Evolutionary conservation across 1,140 invertebrate species (phyloP).

Genomic region (Mizuhopecten yessoensis): DNA sequence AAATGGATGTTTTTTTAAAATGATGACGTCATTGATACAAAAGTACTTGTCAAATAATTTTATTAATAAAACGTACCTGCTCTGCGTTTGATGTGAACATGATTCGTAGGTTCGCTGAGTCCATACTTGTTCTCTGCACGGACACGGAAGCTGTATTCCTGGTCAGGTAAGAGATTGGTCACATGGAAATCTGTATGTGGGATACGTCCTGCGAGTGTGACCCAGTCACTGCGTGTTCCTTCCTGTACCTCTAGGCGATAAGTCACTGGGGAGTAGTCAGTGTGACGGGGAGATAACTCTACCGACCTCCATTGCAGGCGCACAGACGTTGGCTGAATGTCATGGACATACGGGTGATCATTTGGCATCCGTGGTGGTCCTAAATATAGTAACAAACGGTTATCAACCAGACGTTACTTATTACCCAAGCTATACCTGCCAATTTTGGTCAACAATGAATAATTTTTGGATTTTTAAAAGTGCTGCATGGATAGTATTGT

Average conservation of each 20-base stretch:
- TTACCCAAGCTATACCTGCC: too few relatives aligned
- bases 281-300: slow-evolving; percentile 75
- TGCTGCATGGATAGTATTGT: too few relatives aligned
- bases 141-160: slow-evolving; percentile 78
- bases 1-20: too few relatives aligned
- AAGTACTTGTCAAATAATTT: not conserved
- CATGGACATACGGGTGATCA: slow-evolving; percentile 74
- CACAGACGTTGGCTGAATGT: slow-evolving; percentile 73
- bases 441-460: too few relatives aligned
- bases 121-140: slow-evolving; percentile 93
- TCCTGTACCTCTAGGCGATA: slow-evolving; percentile 77
- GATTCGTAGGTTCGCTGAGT: slow-evolving; percentile 78
- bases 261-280: slow-evolving; percentile 77
- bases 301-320: slow-evolving; percentile 78
- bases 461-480: too few relatives aligned
- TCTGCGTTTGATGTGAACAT: slow-evolving; percentile 72
- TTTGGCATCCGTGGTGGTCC: slow-evolving; percentile 77
- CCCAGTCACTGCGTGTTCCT: slow-evolving; percentile 71
- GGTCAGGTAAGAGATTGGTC: slow-evolving; percentile 74
- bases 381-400: slow-evolving; percentile 50
- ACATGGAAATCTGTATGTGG: slow-evolving; percentile 75
- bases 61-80: slow-evolving; percentile 66
- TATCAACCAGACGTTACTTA: too few relatives aligned
- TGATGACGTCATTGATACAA: too few relatives aligned
- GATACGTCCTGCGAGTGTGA: slow-evolving; percentile 73